Evolutionary conservation across 2,113 vertebrate genomes (phyloP), one percentile per base, ranked within the genome.

Genomic region (Hippocampus zosterae): DNA sequence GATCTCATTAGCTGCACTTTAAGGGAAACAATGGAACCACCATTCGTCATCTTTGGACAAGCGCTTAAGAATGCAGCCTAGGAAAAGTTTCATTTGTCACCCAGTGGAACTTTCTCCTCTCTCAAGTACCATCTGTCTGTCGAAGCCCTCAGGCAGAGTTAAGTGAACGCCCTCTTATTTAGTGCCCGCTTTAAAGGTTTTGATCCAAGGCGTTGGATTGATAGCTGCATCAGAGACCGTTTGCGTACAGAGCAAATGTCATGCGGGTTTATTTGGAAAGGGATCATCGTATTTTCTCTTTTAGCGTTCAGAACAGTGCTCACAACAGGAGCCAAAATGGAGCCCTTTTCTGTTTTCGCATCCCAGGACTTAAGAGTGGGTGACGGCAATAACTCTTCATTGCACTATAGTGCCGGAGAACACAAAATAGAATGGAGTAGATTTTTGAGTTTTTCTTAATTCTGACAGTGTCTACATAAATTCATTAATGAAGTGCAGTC

Each of bases 1-100:
- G 76, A 83, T 87, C 85, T 72, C 78, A 78, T 88, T 81, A 84
- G 72, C 78, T 84, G 27, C 15, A 60, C 27, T 65, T 41, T 63
- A 41, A 25, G 52, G 9, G 80, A 70, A 67, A 41, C 42, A 52
- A 65, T 46, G 41, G 12, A 44, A 25, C n/a, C n/a, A 27, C 42
- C 41, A 46, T 27, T 44, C 25, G 62, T 65, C 62, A 25, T 65
- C 11, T 25, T 46, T 44, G 23, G n/a, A 64, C 21, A 44, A 33
- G 27, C 18, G 57, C 27, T 60, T 29, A 60, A 33, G 57, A 60
- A 33, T 5, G 27, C 15, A 33, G 27, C 27, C 5, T 18, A 33
- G 27, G 27, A 60, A 60, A 60, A 60, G 57, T 60, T 60, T 60
- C 9, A 60, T 33, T 60, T 60, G 55, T 57, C 55, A 57, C 55